Evolutionary conservation across 2,113 vertebrate species (phyloP), one percentile per base, ranked within the genome.

Genomic region (Hyperoodon ampullatus): DNA sequence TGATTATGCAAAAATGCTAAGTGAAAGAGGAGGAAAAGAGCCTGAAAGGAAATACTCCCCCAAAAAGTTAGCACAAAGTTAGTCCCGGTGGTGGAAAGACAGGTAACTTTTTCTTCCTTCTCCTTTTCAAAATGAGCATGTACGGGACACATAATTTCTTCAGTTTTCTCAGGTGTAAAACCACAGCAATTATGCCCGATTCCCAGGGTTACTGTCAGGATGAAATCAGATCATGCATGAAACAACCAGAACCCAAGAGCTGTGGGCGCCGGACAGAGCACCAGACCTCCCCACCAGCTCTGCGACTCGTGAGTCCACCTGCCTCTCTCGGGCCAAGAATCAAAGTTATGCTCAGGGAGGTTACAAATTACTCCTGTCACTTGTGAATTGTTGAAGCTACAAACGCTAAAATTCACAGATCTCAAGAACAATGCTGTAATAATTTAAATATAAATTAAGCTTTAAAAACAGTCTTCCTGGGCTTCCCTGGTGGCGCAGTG

Each of bases 361-460:
- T 53, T 74, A 72, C 33, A 88, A 74, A 88, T 95, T 23, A 88
- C n/a, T 91, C 53, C 28, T 2, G 66, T 80, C 92, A 84, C 60
- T 21, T 81, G 72, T n/a, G 23, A 96, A 84, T 30, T 74, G 28
- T 0, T 63, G 39, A 77, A 50, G 47, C 53, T 84, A 78, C 74
- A 66, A 77, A 91, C 21, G 66, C 61, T 88, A 47, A 93, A 65
- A 90, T 39, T 81, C 82, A 72, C n/a, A 55, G 50, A 78, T 71
- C 84, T 77, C 66, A 60, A 89, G 72, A 80, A 70, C 50, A 88
- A 94, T 33, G 23, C 18, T 88, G 3, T 42, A 39, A 88, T 70
- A 50, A 58, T n/a, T 77, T 65, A 93, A 96, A 80, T 82, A 74
- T 70, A 92, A 92, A 92, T 75, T 78, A 90, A 93, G 86, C 81